These are phyloP conservation scores for Callithrix jacchus DNA, from an alignment of 2,113 vertebrate species.

Conservation along the genomic window DNA sequence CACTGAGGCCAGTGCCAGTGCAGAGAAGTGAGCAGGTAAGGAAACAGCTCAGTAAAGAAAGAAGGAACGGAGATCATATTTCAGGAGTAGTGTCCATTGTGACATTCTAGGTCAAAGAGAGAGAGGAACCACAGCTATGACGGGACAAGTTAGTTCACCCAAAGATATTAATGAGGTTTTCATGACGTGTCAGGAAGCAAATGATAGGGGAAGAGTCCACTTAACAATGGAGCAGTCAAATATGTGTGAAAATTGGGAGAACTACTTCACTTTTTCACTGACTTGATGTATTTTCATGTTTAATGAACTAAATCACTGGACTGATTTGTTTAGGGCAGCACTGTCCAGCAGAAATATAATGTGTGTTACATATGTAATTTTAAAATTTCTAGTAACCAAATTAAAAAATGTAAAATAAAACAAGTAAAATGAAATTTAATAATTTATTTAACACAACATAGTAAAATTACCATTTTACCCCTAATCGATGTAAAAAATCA, in stretches of 20 bases:
- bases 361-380: neutral
- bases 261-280: neutral
- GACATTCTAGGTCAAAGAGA: neutral
- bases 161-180: neutral
- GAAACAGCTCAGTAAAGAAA: neutral
- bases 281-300: constrained; percentile 33
- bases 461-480: neutral
- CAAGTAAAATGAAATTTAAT: neutral
- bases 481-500: constrained; percentile 15
- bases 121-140: neutral
- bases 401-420: constrained; percentile 19
- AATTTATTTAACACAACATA: neutral
- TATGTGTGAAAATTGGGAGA: neutral
- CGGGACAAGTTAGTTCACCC: neutral
- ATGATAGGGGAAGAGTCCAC: neutral
- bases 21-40: neutral
- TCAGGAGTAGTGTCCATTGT: neutral
- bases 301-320: neutral
- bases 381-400: neutral
- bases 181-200: neutral
- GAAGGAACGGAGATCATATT: neutral
- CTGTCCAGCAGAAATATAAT: constrained; percentile 9
- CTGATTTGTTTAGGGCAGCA: constrained; percentile 6
- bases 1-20: neutral
- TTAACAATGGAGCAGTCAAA: neutral